Base-by-base conservation (phyloP, 2,888 invertebrate genomes). In the Stegophylla sp. region DNA sequence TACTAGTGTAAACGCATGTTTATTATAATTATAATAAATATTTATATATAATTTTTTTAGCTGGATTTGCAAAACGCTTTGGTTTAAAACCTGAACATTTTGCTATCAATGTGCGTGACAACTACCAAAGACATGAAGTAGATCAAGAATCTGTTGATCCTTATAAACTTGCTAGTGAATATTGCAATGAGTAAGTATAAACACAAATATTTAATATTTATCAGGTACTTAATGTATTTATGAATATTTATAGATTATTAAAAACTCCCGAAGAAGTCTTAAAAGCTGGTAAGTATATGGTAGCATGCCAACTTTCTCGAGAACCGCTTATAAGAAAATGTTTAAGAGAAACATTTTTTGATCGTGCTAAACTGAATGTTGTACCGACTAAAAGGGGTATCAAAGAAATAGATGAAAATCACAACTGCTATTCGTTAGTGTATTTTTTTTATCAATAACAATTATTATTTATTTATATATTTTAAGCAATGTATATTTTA, bases 341-440 rank as follows among this genome's bases (percentile, higher is more conserved):
- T 84, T 90, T 97, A 12, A 89, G 98, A 0, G 95, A 95, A 86
- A 92, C 93, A 64, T 93, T 94, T 86, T 93, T 93, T 85, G 97
- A 97, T 86, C 89, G 96, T 15, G 97, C 96, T 4, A 94, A 94
- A 83, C 86, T 99, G 82, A 89, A 89, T 82, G 92, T 94, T 0
- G 86, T 87, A 0, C 97, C 98, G 0, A 98, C 98, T 0, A 93
- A 94, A 85, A 93, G 94, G 84, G 99, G 99, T 0, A 86, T 93
- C 53, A 97, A 97, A 87, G 94, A 96, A 85, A 96, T 99, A 83
- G 99, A 99, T 86, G 98, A 99, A 87, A 92, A 92, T 84, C 97
- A 99, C 87, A 90, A 93, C 0, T 93, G 94, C 84, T 96, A 90
- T 86, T 88, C 89, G 90, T 90, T 84, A 84, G 84, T 84, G 34